phyloP scores from a whole-genome alignment of 2,888 invertebrate species.

The Petrophora chlorosata region DNA sequence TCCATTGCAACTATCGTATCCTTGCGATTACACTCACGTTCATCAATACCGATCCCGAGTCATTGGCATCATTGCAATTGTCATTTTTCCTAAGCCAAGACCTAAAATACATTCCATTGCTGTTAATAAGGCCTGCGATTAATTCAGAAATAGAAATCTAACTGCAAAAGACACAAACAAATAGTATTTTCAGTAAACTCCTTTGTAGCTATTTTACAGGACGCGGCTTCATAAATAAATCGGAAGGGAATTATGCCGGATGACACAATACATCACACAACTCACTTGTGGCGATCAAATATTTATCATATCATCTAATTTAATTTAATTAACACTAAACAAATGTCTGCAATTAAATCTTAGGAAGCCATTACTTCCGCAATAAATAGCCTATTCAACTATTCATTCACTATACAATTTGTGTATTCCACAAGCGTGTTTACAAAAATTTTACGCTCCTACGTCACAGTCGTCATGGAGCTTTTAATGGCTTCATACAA shows the following conservation, averaged over 20 bases:
- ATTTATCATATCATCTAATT: constrained; percentile 23
- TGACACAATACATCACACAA: constrained; percentile 55
- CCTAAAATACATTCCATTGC: constrained; percentile 24
- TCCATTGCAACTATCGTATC: constrained; percentile 53
- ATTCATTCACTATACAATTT: constrained; percentile 70
- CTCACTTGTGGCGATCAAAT: constrained; percentile 37
- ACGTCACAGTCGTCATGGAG: constrained; percentile 54
- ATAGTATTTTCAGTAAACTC: constrained; percentile 57
- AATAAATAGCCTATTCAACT: constrained; percentile 81
- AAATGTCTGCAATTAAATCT: constrained; percentile 78
- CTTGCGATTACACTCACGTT: constrained; percentile 23
- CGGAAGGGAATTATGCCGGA: constrained; percentile 64
- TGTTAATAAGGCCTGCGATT: constrained; percentile 9
- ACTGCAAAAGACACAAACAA: constrained; percentile 37
- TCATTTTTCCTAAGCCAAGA: constrained; percentile 31
- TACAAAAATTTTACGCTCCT: constrained; percentile 79
- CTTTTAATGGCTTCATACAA: constrained; percentile 36
- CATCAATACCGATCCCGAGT: constrained; percentile 32
- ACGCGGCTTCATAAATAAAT: constrained; percentile 63
- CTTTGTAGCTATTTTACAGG: constrained; percentile 69
- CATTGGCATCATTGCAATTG: constrained; percentile 32
- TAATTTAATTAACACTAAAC: constrained; percentile 43
- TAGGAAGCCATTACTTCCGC: constrained; percentile 85
- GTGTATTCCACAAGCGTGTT: constrained; percentile 83
- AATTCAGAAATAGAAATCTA: constrained; percentile 23